Evolutionary conservation across 2,113 vertebrate genomes (phyloP).

Genomic region (Isurus oxyrinchus): DNA sequence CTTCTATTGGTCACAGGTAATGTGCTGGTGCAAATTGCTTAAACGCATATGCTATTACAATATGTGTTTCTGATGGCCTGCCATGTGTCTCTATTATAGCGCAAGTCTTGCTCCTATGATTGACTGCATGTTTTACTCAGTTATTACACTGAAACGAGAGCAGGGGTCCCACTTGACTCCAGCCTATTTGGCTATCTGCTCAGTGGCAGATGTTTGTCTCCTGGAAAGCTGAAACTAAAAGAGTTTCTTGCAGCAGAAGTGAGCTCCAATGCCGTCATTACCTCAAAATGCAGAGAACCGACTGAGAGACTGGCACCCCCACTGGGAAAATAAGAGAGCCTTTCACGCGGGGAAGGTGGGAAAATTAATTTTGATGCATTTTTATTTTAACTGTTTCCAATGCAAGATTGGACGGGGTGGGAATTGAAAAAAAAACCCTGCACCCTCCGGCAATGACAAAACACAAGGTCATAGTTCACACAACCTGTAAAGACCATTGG

Average conservation of each 20-base stretch:
- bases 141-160: conserved; percentile 19
- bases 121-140: background rate
- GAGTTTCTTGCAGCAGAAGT: background rate
- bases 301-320: background rate
- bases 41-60: background rate
- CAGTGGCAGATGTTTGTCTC: background rate
- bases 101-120: background rate
- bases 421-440: too few relatives aligned
- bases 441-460: too few relatives aligned
- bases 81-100: background rate
- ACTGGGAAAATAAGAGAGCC: background rate
- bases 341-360: background rate
- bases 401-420: background rate
- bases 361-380: background rate
- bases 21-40: background rate
- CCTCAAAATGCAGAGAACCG: background rate
- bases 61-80: conserved; percentile 13
- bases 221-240: background rate
- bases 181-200: background rate
- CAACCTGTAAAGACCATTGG: too few relatives aligned
- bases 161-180: background rate
- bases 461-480: too few relatives aligned
- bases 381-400: background rate
- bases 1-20: background rate
- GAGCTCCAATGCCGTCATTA: background rate